Conservation (phyloP, 2,888 invertebrate species). For the Venusia cambrica region DNA sequence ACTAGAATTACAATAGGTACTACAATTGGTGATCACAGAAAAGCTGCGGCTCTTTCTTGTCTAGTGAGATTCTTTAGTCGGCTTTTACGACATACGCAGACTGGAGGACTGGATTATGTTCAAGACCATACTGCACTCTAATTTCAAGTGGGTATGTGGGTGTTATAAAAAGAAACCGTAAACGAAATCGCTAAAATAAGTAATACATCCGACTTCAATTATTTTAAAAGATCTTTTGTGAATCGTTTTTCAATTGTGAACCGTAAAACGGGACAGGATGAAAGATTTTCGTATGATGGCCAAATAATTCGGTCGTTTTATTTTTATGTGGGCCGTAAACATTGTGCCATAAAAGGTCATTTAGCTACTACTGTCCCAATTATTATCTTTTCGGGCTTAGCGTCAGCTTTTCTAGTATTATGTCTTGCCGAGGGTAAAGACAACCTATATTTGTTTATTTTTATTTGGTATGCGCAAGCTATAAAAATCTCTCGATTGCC, state of each 20-base stretch:
- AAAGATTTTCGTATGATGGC: conserved; percentile 28
- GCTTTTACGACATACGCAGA: too few relatives aligned
- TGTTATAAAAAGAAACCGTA: not conserved
- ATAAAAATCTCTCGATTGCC: conserved; percentile 5
- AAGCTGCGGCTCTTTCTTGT: too few relatives aligned
- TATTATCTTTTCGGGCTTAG: conserved; percentile 18
- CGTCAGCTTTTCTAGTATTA: conserved; percentile 11
- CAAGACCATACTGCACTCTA: too few relatives aligned
- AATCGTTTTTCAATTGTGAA: conserved; percentile 20
- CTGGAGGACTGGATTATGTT: too few relatives aligned
- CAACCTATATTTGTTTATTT: conserved; percentile 6
- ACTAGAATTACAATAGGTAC: too few relatives aligned
- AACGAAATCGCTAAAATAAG: conserved; percentile 5
- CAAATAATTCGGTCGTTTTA: conserved; percentile 33
- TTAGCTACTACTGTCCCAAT: conserved; percentile 32
- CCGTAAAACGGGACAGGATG: conserved; percentile 21
- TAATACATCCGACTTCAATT: conserved; percentile 11
- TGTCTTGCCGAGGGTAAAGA: conserved; percentile 8
- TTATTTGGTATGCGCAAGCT: conserved; percentile 5
- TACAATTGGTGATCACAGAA: too few relatives aligned
- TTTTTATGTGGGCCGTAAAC: conserved; percentile 32
- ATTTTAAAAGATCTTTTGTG: conserved; percentile 13
- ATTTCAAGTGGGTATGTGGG: too few relatives aligned
- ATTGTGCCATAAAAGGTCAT: conserved; percentile 32
- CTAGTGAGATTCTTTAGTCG: too few relatives aligned